These are phyloP conservation scores for Lucinisca nassula DNA, from an alignment of 2,888 invertebrate species.

Conservation along the genomic window DNA sequence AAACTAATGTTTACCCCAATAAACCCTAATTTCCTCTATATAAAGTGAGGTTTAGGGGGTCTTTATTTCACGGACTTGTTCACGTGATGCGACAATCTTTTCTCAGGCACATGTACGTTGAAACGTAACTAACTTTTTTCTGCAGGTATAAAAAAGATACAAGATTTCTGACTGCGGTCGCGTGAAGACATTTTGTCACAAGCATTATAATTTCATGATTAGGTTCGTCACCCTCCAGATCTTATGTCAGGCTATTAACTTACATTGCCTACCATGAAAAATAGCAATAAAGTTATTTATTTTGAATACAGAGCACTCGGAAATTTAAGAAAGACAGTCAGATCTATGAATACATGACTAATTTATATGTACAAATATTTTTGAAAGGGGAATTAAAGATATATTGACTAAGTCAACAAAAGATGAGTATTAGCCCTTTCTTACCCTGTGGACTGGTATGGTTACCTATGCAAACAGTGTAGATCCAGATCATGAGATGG, in stretches of 20 bases:
- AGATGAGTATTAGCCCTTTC: too few relatives aligned
- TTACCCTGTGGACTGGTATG: too few relatives aligned
- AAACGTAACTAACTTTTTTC: background rate
- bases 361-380: background rate
- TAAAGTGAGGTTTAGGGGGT: too few relatives aligned
- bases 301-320: background rate
- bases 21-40: too few relatives aligned
- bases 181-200: background rate
- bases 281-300: background rate
- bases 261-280: background rate
- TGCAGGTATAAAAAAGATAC: background rate
- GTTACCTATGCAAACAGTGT: too few relatives aligned
- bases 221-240: slow-evolving; percentile 12
- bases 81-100: too few relatives aligned
- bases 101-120: too few relatives aligned
- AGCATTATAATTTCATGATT: background rate
- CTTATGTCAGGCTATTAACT: slow-evolving; percentile 6
- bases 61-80: too few relatives aligned
- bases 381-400: background rate
- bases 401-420: too few relatives aligned
- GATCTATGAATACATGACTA: background rate
- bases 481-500: too few relatives aligned
- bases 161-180: background rate
- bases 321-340: background rate
- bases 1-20: too few relatives aligned